Evolutionary conservation across 2,888 invertebrate genomes (phyloP).

Genomic region (Ferdinandea cuprea): DNA sequence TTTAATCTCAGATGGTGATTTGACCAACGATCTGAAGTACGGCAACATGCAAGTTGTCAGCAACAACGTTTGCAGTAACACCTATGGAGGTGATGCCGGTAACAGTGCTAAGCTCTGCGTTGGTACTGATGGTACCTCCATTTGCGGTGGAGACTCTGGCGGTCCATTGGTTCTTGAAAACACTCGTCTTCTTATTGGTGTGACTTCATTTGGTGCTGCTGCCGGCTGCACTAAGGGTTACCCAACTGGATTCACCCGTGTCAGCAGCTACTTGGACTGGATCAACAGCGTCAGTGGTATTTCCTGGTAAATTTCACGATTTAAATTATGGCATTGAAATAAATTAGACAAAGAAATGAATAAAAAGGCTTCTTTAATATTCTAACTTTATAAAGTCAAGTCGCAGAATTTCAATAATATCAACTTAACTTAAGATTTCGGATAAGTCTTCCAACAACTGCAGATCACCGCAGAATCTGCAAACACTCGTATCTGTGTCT

Average conservation of each 20-base stretch:
- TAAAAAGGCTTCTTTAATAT: too few relatives aligned
- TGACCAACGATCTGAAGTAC: conserved; percentile 79
- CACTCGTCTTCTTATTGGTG: conserved; percentile 70
- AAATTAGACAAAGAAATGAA: too few relatives aligned
- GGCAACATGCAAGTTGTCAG: conserved; percentile 78
- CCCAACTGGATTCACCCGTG: conserved; percentile 77
- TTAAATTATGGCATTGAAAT: too few relatives aligned
- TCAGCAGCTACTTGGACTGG: conserved; percentile 77
- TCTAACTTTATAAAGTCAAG: too few relatives aligned
- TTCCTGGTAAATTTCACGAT: background rate
- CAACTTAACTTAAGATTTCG: too few relatives aligned
- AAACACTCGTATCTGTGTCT: too few relatives aligned
- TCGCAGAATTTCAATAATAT: too few relatives aligned
- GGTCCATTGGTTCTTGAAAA: conserved; percentile 80
- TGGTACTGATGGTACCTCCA: background rate
- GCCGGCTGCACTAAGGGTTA: conserved; percentile 18
- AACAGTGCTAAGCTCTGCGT: background rate
- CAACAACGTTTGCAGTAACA: conserved; percentile 77
- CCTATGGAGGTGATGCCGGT: conserved; percentile 78
- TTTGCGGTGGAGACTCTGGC: conserved; percentile 74
- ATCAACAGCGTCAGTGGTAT: conserved; percentile 56
- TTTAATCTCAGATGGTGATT: conserved; percentile 36
- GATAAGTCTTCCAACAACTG: too few relatives aligned
- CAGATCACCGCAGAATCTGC: too few relatives aligned
- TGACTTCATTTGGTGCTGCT: conserved; percentile 22